Evolutionary conservation across 2,797 vertebrate genomes (phyloP).

Genomic region (Melanotaenia nigrans): DNA sequence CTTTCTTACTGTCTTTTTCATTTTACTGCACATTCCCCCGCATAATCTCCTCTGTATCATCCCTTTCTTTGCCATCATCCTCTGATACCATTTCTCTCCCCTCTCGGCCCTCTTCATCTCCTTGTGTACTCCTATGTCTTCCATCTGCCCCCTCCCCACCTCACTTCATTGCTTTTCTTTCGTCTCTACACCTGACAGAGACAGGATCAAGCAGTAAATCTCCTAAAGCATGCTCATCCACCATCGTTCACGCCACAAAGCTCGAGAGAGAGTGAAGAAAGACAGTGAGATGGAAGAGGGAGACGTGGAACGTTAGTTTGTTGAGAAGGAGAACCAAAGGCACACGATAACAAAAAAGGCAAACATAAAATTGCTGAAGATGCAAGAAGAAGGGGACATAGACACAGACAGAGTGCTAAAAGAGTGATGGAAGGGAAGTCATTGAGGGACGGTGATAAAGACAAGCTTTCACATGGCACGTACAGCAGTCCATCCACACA

Average conservation of each 20-base stretch:
- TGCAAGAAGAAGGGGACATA: conserved; percentile 36
- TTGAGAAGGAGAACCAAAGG: conserved; percentile 59
- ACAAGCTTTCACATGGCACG: conserved; percentile 55
- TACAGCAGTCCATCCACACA: conserved; percentile 33
- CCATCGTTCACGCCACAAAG: conserved; percentile 65
- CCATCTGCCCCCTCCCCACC: conserved; percentile 56
- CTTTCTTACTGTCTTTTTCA: conserved; percentile 21
- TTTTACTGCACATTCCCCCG: conserved; percentile 24
- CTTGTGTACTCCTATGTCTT: conserved; percentile 60
- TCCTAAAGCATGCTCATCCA: conserved; percentile 76
- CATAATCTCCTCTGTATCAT: conserved; percentile 60
- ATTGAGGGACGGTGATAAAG: conserved; percentile 53
- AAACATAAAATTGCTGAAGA: conserved; percentile 70
- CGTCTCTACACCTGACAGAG: conserved; percentile 76
- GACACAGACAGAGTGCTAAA: conserved; percentile 66
- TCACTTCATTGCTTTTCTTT: conserved; percentile 60
- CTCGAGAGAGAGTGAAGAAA: conserved; percentile 32
- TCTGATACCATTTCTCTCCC: conserved; percentile 52
- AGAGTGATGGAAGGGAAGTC: conserved; percentile 61
- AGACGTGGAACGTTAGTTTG: conserved; percentile 51
- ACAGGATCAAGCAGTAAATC: conserved; percentile 78
- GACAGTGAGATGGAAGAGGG: conserved; percentile 31
- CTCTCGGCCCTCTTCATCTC: conserved; percentile 54
- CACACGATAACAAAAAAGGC: conserved; percentile 68
- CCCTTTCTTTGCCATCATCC: conserved; percentile 58